These are phyloP conservation scores for Chaunax sp. DNA, from an alignment of 2,797 vertebrate species.

Conservation along the genomic window DNA sequence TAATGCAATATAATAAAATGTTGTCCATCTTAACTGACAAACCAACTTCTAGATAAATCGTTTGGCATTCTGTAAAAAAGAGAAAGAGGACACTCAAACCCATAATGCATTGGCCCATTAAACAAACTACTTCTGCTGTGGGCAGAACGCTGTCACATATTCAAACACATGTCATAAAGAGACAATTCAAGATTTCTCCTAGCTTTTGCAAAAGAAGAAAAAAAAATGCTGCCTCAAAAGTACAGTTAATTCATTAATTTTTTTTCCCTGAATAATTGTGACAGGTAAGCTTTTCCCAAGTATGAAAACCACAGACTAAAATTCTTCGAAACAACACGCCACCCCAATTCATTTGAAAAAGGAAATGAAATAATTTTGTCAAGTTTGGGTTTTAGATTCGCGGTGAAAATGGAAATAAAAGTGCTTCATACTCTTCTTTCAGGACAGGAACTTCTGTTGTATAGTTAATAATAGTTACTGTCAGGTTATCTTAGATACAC, in stretches of 20 bases:
- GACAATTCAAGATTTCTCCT: background rate
- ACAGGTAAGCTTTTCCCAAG: too few relatives aligned
- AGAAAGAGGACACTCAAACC: background rate
- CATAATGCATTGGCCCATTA: background rate
- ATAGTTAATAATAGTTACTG: too few relatives aligned
- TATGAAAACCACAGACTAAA: background rate
- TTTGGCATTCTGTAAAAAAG: background rate
- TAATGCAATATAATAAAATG: background rate
- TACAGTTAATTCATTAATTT: background rate
- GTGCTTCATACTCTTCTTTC: slow-evolving; percentile 12
- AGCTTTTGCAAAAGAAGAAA: background rate
- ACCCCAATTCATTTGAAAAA: slow-evolving; percentile 4
- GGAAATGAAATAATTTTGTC: background rate
- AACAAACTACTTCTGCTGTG: slow-evolving; percentile 1
- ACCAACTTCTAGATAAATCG: background rate
- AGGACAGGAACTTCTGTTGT: background rate
- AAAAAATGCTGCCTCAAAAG: background rate
- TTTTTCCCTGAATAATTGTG: background rate
- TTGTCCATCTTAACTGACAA: background rate
- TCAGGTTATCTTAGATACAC: too few relatives aligned
- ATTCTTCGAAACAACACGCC: background rate
- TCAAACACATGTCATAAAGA: background rate
- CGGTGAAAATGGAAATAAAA: background rate
- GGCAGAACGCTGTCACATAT: background rate
- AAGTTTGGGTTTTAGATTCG: slow-evolving; percentile 21